Conservation (phyloP, 2,888 invertebrate genomes). For the Entomobrya multifasciata region DNA sequence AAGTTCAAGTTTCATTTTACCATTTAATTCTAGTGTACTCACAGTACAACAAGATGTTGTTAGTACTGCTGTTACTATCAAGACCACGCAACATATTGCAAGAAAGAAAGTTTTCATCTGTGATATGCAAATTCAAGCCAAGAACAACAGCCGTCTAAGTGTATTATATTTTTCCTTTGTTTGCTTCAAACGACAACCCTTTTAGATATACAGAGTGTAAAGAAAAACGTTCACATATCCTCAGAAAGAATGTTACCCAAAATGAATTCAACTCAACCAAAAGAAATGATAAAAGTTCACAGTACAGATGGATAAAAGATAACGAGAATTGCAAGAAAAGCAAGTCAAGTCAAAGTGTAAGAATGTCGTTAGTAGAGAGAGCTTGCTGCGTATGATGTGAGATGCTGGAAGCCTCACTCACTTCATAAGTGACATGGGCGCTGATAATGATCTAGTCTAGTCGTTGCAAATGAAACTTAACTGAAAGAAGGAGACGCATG, state of each 20-base stretch:
- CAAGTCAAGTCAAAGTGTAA: background rate
- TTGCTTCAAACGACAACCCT: background rate
- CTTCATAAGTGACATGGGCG: background rate
- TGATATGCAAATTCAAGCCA: background rate
- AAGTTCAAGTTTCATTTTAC: slow-evolving; percentile 34
- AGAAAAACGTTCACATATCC: background rate
- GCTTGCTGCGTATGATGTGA: too few relatives aligned
- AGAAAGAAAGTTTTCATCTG: slow-evolving; percentile 22
- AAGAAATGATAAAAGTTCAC: too few relatives aligned
- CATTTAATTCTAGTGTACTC: background rate
- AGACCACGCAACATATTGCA: slow-evolving; percentile 2
- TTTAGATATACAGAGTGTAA: background rate
- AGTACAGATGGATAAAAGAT: background rate
- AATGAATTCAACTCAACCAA: too few relatives aligned
- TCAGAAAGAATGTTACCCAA: too few relatives aligned
- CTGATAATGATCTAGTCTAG: slow-evolving; percentile 30
- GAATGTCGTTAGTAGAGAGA: too few relatives aligned
- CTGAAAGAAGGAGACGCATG: background rate
- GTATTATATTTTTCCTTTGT: background rate
- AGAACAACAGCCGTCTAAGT: background rate
- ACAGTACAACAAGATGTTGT: background rate
- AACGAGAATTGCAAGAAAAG: background rate
- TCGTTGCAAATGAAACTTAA: background rate
- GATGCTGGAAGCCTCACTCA: background rate
- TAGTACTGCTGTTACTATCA: background rate